Evolutionary conservation across 2,888 invertebrate genomes (phyloP), one percentile per base, ranked within the genome.

Genomic region (Thalpophila matura): DNA sequence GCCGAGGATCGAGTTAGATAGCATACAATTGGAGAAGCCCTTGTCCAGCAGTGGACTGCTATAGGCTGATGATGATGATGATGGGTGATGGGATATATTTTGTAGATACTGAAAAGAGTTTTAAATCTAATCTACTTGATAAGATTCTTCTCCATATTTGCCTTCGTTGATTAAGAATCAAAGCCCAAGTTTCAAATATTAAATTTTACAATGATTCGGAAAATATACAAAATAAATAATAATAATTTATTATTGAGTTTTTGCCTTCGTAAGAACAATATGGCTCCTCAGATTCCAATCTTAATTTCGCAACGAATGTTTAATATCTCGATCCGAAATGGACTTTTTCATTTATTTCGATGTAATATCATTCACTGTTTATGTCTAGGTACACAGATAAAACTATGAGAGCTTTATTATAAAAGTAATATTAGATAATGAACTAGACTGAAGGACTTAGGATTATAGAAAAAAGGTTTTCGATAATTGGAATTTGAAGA

Each of bases 361-460:
- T 54, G n/a, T 66, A 58, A 70, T 66, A 58, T 66, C 49, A 31
- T 56, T 47, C 46, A 66, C 35, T 66, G 67, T 70, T 66, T 71
- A 55, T 47, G 37, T 49, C 56, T 47, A n/a, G n/a, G n/a, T n/a
- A 18, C 29, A n/a, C 22, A 27, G 14, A 54, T 42, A 57, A 64
- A 62, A 62, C 46, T 46, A 31, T 18, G 49, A 40, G 38, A 12
- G 22, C 27, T 58, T 54, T 54, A 54, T 65, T 64, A 33, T 46
- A 26, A 65, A 40, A 72, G 53, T 40, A 45, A 47, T 71, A 69
- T n/a, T n/a, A n/a, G n/a, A 38, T 22, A 61, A 69, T 43, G 43
- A n/a, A 47, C 18, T 38, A 10, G 18, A 33, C 22, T 20, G 12
- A 27, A 29, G 4, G 18, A n/a, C 53, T 53, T 24, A 16, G 26